These are phyloP conservation scores for Zaprionus ornatus DNA, from an alignment of 1,140 invertebrate species.

Conservation along the genomic window DNA sequence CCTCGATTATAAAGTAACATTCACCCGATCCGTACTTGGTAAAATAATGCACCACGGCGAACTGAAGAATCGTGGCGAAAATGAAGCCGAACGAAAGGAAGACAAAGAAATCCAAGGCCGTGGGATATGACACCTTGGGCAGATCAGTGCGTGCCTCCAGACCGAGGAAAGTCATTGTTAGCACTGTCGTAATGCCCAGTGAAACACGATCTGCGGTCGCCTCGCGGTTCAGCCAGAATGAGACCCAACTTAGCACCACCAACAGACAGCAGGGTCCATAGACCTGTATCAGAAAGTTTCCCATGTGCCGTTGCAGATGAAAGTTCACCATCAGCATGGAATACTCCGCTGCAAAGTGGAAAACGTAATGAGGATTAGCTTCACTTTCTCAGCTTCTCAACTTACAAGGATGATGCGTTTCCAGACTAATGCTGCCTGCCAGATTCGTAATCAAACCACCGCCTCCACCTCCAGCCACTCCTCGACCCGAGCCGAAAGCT, in stretches of 20 bases:
- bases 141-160: constrained; percentile 93
- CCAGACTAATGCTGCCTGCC: constrained; percentile 59
- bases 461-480: constrained; percentile 30
- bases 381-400: background rate
- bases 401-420: constrained; percentile 73
- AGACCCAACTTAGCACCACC: constrained; percentile 95
- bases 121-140: constrained; percentile 94
- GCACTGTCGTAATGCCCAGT: constrained; percentile 92
- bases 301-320: constrained; percentile 92
- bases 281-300: constrained; percentile 95
- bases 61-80: constrained; percentile 94
- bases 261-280: constrained; percentile 93
- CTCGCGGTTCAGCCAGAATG: constrained; percentile 95
- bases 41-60: constrained; percentile 95
- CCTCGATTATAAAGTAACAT: constrained; percentile 89
- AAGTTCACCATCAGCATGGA: constrained; percentile 93
- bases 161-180: constrained; percentile 95
- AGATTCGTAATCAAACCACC: constrained; percentile 43
- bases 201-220: constrained; percentile 94
- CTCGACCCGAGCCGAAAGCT: constrained; percentile 66
- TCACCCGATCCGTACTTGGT: constrained; percentile 95
- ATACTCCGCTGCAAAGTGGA: constrained; percentile 86
- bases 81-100: constrained; percentile 94
- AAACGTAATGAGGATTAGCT: background rate
- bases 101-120: constrained; percentile 94